Percentiles rank a stretch among this genome's conserved stretches.
Conservation (phyloP, 2,113 vertebrate genomes). For the Hepsetus odoe region DNA sequence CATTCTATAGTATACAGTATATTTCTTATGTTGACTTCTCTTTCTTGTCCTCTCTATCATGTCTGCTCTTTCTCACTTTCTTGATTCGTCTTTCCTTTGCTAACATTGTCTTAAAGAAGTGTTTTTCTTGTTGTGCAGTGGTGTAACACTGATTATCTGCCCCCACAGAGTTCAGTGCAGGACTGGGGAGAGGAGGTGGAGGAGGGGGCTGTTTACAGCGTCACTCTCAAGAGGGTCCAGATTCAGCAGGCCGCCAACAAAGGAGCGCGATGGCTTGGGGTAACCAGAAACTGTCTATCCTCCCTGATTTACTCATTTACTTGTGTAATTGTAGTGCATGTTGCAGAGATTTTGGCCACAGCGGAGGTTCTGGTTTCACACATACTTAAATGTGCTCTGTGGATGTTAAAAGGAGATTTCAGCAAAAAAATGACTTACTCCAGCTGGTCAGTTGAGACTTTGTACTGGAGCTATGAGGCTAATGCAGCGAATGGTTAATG, state of each 20-base stretch:
- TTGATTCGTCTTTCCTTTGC: background rate
- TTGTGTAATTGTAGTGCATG: background rate
- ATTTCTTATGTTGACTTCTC: background rate
- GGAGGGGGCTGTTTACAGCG: slow-evolving; percentile 94
- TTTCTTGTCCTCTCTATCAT: background rate
- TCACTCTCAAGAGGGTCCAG: slow-evolving; percentile 93
- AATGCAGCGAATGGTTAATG: too few species aligned
- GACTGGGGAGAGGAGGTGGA: slow-evolving; percentile 96
- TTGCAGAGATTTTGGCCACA: background rate
- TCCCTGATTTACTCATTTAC: slow-evolving; percentile 29
- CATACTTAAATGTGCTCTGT: too few species aligned
- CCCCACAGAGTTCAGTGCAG: slow-evolving; percentile 87
- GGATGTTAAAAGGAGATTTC: too few species aligned
- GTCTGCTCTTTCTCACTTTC: background rate
- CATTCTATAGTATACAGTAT: too few species aligned
- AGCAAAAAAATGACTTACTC: too few species aligned
- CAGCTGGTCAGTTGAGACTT: too few species aligned
- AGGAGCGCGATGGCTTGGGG: slow-evolving; percentile 85
- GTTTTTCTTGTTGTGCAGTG: slow-evolving; percentile 1
- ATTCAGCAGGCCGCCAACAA: slow-evolving; percentile 96
- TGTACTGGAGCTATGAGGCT: too few species aligned
- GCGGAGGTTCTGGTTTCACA: too few species aligned
- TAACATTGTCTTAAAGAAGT: too few species aligned
- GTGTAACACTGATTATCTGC: slow-evolving; percentile 19
- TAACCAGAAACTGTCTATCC: slow-evolving; percentile 58